phyloP scores from a whole-genome alignment of 2,797 vertebrate species.

The Typhlichthys subterraneus region DNA sequence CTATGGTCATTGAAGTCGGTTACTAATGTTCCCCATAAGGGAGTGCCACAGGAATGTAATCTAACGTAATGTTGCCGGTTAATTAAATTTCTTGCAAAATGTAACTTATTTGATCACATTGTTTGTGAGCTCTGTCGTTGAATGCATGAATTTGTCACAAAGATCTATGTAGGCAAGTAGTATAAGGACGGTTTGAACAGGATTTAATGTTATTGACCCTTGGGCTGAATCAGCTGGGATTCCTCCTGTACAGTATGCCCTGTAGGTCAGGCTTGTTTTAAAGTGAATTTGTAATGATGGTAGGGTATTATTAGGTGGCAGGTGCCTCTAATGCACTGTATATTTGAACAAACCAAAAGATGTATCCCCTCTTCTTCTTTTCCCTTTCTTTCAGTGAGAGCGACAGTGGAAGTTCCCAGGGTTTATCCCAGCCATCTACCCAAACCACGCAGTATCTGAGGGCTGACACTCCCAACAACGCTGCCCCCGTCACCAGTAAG shows the following conservation, averaged over 20 bases:
- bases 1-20: not conserved
- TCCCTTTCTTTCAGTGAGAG: conserved; percentile 83
- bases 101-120: conserved; percentile 21
- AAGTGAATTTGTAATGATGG: not conserved
- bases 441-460: conserved; percentile 98
- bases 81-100: conserved; percentile 19
- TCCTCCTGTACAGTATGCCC: not conserved
- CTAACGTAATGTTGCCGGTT: conserved; percentile 18
- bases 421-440: conserved; percentile 95
- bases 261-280: conserved; percentile 9
- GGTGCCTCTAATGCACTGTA: not conserved
- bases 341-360: not conserved
- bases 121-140: not conserved
- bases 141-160: conserved; percentile 4
- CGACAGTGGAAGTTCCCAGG: conserved; percentile 96
- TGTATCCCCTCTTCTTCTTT: not conserved
- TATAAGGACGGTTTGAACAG: not conserved
- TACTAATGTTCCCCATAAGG: not conserved
- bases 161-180: not conserved
- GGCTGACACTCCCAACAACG: conserved; percentile 98
- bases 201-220: not conserved
- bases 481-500: conserved; percentile 96
- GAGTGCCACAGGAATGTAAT: conserved; percentile 2
- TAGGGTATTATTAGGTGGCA: not conserved
- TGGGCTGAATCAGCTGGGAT: not conserved